These are phyloP conservation scores for Drosophila bipectinata DNA, from an alignment of 1,140 invertebrate species.

Conservation along the genomic window DNA sequence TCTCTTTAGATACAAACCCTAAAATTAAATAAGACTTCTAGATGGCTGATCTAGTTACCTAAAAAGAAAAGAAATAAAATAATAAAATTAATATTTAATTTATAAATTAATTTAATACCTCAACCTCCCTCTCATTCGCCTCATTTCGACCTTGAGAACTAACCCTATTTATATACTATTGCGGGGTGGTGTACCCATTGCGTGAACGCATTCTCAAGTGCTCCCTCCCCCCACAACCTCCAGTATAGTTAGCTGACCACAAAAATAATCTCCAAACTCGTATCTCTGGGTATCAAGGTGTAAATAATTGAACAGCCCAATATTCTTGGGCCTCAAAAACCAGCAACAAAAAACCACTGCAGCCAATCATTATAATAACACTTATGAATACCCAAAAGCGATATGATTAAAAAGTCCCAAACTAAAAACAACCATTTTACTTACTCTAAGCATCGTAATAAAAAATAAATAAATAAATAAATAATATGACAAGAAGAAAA, in stretches of 20 bases:
- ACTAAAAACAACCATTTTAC: slow-evolving; percentile 11
- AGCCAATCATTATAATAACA: slow-evolving; percentile 61
- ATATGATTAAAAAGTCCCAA: slow-evolving; percentile 47
- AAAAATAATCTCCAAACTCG: slow-evolving; percentile 41
- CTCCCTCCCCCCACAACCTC: background rate
- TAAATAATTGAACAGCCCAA: slow-evolving; percentile 60
- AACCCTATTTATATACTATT: slow-evolving; percentile 19
- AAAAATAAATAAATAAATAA: slow-evolving; percentile 36
- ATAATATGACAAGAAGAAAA: slow-evolving; percentile 28
- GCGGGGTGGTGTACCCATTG: slow-evolving; percentile 12
- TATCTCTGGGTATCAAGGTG: slow-evolving; percentile 54
- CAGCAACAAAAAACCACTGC: slow-evolving; percentile 18
- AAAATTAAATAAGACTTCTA: background rate
- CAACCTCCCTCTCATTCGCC: background rate
- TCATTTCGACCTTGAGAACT: slow-evolving; percentile 25
- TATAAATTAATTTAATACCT: too few relatives aligned
- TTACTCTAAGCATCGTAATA: slow-evolving; percentile 24
- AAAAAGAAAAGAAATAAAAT: background rate
- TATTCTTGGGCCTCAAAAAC: slow-evolving; percentile 16
- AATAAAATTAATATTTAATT: background rate
- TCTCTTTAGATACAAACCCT: background rate
- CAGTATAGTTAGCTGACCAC: slow-evolving; percentile 8
- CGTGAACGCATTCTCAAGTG: slow-evolving; percentile 43
- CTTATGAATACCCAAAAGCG: slow-evolving; percentile 43
- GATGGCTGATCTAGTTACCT: slow-evolving; percentile 12